Percentiles rank a stretch among this genome's conserved stretches.
These are phyloP conservation scores for Epinotia nisella DNA, from an alignment of 2,888 invertebrate species.

Conservation along the genomic window DNA sequence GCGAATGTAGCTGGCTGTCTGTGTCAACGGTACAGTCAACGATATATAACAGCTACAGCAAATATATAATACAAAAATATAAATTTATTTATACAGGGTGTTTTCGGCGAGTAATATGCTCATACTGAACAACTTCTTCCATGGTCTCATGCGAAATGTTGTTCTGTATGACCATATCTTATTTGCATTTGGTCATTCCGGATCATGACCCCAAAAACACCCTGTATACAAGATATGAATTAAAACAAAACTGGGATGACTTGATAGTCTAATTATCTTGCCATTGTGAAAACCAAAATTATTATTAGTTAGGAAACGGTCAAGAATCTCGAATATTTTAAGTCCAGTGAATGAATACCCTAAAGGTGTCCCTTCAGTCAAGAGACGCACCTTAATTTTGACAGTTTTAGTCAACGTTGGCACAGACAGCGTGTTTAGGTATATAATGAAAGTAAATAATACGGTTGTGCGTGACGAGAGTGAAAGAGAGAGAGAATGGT, in stretches of 20 bases:
- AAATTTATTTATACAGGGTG: too few species aligned
- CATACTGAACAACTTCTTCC: too few species aligned
- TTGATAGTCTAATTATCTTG: slow-evolving; percentile 26
- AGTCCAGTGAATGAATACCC: not conserved
- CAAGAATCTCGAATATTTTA: not conserved
- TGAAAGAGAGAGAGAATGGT: slow-evolving; percentile 54
- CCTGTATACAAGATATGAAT: too few species aligned
- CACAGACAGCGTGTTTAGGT: slow-evolving; percentile 53
- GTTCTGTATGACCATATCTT: too few species aligned
- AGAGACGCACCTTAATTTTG: not conserved
- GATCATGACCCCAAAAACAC: too few species aligned
- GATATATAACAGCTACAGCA: not conserved
- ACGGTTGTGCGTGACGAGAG: slow-evolving; percentile 71
- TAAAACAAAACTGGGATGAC: not conserved
- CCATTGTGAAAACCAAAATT: slow-evolving; percentile 40
- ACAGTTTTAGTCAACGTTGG: not conserved
- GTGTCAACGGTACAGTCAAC: slow-evolving; percentile 19
- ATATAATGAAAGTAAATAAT: slow-evolving; percentile 58
- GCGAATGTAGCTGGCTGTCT: slow-evolving; percentile 20
- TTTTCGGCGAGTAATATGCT: too few species aligned
- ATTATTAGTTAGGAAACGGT: slow-evolving; percentile 21
- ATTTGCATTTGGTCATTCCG: too few species aligned
- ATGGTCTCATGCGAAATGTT: too few species aligned
- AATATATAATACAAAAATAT: too few species aligned
- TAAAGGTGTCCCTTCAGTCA: not conserved